Evolutionary conservation across 2,113 vertebrate species (phyloP).

Genomic region (Psammodynastes pulverulentus): DNA sequence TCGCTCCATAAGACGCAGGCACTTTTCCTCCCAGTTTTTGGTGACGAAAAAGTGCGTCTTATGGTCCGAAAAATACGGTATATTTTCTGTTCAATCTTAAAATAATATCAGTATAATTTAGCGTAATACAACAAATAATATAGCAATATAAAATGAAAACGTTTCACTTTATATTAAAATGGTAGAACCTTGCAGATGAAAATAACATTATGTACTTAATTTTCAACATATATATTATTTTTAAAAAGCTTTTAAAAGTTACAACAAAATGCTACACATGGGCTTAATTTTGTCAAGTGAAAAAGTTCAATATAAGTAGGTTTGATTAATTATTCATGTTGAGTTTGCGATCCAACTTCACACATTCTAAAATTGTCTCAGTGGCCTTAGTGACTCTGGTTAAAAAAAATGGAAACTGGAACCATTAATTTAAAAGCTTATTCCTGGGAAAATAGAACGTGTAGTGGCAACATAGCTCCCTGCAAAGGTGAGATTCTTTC

Average conservation of each 20-base stretch:
- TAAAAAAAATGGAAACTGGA: not conserved
- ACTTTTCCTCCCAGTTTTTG: no score
- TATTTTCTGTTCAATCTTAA: not conserved
- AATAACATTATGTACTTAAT: not conserved
- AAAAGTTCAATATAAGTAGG: not conserved
- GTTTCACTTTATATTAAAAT: not conserved
- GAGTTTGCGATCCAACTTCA: not conserved
- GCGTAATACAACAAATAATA: not conserved
- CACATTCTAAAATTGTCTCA: not conserved
- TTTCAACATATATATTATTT: not conserved
- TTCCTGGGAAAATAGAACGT: not conserved
- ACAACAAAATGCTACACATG: not conserved
- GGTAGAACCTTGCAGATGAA: not conserved
- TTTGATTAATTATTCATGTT: not conserved
- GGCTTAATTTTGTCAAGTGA: not conserved
- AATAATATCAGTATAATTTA: not conserved
- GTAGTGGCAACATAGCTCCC: not conserved
- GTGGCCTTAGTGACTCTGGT: not conserved
- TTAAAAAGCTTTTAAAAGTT: not conserved
- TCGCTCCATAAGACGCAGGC: no score
- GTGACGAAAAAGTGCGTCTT: no score
- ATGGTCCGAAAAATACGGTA: no score
- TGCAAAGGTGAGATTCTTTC: not conserved
- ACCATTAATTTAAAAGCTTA: not conserved
- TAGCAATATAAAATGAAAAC: not conserved